phyloP scores from a whole-genome alignment of 2,113 vertebrate genomes.

The Scytalopus superciliaris region DNA sequence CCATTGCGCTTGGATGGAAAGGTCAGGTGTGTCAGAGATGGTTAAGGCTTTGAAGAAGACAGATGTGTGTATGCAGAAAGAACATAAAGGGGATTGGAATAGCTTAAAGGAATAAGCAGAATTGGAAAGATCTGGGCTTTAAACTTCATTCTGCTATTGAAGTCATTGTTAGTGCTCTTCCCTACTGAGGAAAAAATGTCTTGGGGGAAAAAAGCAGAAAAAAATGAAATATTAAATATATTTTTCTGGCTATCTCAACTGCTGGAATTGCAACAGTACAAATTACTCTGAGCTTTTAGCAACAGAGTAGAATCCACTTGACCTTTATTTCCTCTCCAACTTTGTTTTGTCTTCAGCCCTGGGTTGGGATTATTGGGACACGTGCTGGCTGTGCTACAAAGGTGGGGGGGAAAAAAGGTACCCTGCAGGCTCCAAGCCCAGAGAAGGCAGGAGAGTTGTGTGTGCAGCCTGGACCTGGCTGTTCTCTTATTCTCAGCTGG shows the following conservation, averaged over 20 bases:
- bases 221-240: constrained; percentile 1
- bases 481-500: not conserved
- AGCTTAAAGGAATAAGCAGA: constrained; percentile 51
- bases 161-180: constrained; percentile 7
- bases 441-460: accelerated
- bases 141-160: constrained; percentile 30
- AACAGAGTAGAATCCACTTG: not conserved
- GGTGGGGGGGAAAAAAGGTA: not conserved
- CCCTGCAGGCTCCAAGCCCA: not conserved
- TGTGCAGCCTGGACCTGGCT: not conserved
- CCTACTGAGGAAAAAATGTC: not conserved
- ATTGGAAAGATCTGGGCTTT: constrained; percentile 35
- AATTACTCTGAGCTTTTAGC: constrained; percentile 13
- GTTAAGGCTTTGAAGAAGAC: constrained; percentile 69
- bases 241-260: not conserved
- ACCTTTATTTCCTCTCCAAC: not conserved
- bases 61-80: constrained; percentile 46
- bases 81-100: constrained; percentile 48
- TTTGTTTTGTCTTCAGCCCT: not conserved
- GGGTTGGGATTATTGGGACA: not conserved
- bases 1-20: constrained; percentile 31
- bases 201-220: too few relatives aligned
- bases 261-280: not conserved
- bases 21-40: constrained; percentile 64
- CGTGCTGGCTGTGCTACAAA: not conserved